These are phyloP conservation scores for Hydra vulgaris DNA, from an alignment of 30 jellyfish, hydroid and myxozoan genomes.

Conservation along the genomic window DNA sequence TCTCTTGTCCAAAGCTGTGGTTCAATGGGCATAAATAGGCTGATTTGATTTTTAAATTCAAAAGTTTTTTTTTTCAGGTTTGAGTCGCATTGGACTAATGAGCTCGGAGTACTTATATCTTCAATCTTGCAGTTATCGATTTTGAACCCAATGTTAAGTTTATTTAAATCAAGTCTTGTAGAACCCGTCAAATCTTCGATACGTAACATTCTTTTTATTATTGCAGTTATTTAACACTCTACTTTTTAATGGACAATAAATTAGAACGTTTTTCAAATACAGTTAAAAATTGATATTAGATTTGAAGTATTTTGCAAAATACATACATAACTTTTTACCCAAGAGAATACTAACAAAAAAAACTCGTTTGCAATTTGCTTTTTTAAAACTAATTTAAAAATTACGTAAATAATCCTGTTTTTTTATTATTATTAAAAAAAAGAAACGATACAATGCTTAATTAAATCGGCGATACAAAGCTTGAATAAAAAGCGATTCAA, in stretches of 20 bases:
- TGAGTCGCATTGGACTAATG: too few relatives aligned
- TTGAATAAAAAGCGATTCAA: too few relatives aligned
- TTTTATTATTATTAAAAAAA: too few relatives aligned
- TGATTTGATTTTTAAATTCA: neutral
- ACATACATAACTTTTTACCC: neutral
- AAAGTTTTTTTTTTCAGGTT: neutral
- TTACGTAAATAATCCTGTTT: too few relatives aligned
- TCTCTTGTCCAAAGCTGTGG: neutral
- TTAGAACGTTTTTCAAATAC: too few relatives aligned
- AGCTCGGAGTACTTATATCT: neutral
- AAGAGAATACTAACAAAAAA: neutral
- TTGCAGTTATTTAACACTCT: neutral
- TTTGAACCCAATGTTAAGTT: neutral
- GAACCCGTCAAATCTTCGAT: neutral
- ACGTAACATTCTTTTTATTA: neutral
- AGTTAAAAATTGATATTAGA: too few relatives aligned
- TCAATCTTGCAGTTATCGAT: neutral
- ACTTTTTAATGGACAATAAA: neutral
- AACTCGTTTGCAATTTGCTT: neutral
- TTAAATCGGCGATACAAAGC: too few relatives aligned
- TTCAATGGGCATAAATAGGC: neutral
- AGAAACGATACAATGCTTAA: too few relatives aligned
- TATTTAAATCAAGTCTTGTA: neutral
- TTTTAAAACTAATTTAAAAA: neutral
- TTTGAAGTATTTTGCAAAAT: too few relatives aligned